phyloP scores from a whole-genome alignment of 1,140 invertebrate species.

The Leptinotarsa defecta region DNA sequence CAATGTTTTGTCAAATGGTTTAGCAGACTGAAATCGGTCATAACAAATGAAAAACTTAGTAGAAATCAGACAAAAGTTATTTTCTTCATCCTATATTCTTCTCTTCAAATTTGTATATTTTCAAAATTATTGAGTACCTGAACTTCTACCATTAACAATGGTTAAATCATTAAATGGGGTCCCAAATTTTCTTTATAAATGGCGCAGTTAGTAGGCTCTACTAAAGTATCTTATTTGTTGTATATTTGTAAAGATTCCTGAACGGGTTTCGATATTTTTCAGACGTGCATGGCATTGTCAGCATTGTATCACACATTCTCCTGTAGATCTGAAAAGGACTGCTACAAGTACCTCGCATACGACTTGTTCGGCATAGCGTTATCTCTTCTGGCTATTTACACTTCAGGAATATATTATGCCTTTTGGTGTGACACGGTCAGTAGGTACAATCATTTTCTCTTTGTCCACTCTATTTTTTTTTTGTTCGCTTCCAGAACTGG shows the following conservation, averaged over 20 bases:
- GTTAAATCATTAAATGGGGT: too few species aligned
- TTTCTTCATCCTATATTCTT: too few species aligned
- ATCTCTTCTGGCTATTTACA: slow-evolving; percentile 90
- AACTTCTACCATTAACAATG: too few species aligned
- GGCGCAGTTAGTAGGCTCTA: too few species aligned
- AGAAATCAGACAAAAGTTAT: too few species aligned
- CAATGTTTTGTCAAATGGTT: too few species aligned
- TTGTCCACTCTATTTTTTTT: not conserved
- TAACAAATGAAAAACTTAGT: too few species aligned
- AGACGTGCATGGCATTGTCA: slow-evolving; percentile 93
- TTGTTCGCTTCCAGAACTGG: slow-evolving; percentile 68
- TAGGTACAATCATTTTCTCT: slow-evolving; percentile 24
- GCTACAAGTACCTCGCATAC: slow-evolving; percentile 84
- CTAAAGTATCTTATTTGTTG: too few species aligned
- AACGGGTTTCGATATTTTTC: slow-evolving; percentile 53
- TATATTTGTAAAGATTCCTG: not conserved
- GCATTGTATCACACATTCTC: slow-evolving; percentile 93
- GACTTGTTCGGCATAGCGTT: slow-evolving; percentile 93
- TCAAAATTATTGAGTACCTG: too few species aligned
- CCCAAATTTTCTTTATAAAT: too few species aligned
- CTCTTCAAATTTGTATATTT: too few species aligned
- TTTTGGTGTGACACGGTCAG: slow-evolving; percentile 93
- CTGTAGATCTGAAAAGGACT: slow-evolving; percentile 86
- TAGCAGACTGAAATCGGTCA: too few species aligned
- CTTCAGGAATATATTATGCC: slow-evolving; percentile 94